These are phyloP conservation scores for Colostygia pectinataria DNA, from an alignment of 2,888 invertebrate genomes.

Conservation along the genomic window DNA sequence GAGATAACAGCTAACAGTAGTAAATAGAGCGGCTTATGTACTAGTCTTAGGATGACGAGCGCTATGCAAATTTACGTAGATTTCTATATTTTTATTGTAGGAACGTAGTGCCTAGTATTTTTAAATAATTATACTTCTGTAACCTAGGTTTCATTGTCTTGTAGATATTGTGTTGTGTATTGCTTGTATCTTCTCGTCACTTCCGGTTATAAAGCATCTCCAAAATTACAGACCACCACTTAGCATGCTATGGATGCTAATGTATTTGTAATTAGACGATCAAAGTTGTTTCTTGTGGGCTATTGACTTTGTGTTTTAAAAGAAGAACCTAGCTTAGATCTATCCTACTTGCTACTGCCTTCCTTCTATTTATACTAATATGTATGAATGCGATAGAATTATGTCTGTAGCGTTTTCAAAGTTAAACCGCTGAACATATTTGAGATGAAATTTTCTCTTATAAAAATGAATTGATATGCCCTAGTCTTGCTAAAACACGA, in stretches of 20 bases:
- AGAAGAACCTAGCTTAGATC: no score
- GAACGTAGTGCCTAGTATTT: no score
- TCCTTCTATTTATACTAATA: no score
- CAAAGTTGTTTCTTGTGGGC: neutral
- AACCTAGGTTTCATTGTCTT: slow-evolving; percentile 3
- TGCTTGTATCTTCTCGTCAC: neutral
- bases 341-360: neutral
- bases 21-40: slow-evolving; percentile 20
- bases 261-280: slow-evolving; percentile 4
- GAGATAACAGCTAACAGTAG: slow-evolving; percentile 20
- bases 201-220: slow-evolving; percentile 8
- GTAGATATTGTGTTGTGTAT: neutral
- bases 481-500: no score
- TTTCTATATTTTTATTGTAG: neutral
- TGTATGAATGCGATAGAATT: no score
- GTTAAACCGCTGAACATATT: no score
- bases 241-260: neutral
- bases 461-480: no score
- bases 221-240: neutral
- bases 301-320: neutral
- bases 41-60: slow-evolving; percentile 8
- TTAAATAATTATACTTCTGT: neutral
- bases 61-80: slow-evolving; percentile 16
- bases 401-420: no score
- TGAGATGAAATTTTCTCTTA: no score